Evolutionary conservation across 2,888 invertebrate species (phyloP).

Genomic region (Rotaria macrura): DNA sequence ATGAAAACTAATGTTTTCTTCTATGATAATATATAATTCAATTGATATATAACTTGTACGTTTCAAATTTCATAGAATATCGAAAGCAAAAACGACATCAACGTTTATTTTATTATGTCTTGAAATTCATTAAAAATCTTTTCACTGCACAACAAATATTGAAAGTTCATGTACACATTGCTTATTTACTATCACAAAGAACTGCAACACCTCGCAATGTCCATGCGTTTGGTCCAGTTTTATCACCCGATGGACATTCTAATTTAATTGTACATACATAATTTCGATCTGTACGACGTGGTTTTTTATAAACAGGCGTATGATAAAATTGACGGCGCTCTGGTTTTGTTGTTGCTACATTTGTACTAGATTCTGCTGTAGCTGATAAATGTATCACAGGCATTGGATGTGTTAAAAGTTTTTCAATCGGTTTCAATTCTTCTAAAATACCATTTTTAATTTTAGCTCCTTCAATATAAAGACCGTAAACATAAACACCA

Average conservation of each 20-base stretch:
- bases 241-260: slow-evolving; percentile 33
- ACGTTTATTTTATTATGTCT: neutral
- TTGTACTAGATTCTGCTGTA: slow-evolving; percentile 37
- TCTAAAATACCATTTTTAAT: slow-evolving; percentile 68
- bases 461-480: slow-evolving; percentile 75
- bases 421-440: slow-evolving; percentile 66
- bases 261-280: slow-evolving; percentile 46
- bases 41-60: too few species aligned
- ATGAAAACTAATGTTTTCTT: too few species aligned
- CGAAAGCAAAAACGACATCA: neutral
- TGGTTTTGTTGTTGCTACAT: slow-evolving; percentile 36
- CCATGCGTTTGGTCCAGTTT: slow-evolving; percentile 67
- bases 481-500: slow-evolving; percentile 73
- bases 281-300: slow-evolving; percentile 46
- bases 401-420: slow-evolving; percentile 66
- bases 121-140: neutral
- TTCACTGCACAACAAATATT: neutral
- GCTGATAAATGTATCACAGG: slow-evolving; percentile 73
- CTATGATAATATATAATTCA: too few species aligned
- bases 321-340: slow-evolving; percentile 38
- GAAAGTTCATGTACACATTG: neutral
- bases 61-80: too few species aligned
- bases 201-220: slow-evolving; percentile 71
- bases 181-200: slow-evolving; percentile 71
- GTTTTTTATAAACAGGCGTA: slow-evolving; percentile 48